These are phyloP conservation scores for Anoncus sp. DNA, from an alignment of 2,888 invertebrate genomes.

Conservation along the genomic window DNA sequence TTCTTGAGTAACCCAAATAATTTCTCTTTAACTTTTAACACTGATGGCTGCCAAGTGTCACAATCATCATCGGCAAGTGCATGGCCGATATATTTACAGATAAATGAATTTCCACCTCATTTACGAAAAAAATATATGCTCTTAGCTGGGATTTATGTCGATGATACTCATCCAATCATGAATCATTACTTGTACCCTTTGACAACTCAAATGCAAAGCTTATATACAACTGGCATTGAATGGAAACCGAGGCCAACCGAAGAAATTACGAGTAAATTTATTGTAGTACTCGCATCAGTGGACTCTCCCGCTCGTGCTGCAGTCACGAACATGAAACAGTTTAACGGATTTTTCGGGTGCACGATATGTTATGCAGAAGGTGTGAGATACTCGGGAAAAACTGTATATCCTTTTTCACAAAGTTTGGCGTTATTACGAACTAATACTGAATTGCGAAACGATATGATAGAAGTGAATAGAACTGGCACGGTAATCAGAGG, in stretches of 20 bases:
- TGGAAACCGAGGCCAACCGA: slow-evolving; percentile 10
- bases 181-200: slow-evolving; percentile 22
- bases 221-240: slow-evolving; percentile 3
- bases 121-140: slow-evolving; percentile 46
- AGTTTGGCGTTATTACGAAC: slow-evolving; percentile 13
- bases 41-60: slow-evolving; percentile 19
- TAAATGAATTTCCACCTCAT: slow-evolving; percentile 54
- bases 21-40: slow-evolving; percentile 33
- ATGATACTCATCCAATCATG: slow-evolving; percentile 25
- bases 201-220: slow-evolving; percentile 4
- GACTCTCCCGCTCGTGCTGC: slow-evolving; percentile 26
- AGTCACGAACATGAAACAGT: slow-evolving; percentile 7
- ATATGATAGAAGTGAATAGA: slow-evolving; percentile 17
- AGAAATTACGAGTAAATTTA: slow-evolving; percentile 11
- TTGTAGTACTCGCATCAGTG: slow-evolving; percentile 1
- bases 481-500: slow-evolving; percentile 2
- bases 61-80: slow-evolving; percentile 24
- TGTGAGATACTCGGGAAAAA: slow-evolving; percentile 1
- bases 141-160: slow-evolving; percentile 34
- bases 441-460: slow-evolving; percentile 7
- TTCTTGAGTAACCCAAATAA: slow-evolving; percentile 37
- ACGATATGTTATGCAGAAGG: slow-evolving; percentile 29
- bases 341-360: slow-evolving; percentile 23
- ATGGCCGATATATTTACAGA: slow-evolving; percentile 36
- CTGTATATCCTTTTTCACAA: slow-evolving; percentile 28